Evolutionary conservation across 2,888 invertebrate genomes (phyloP).

Genomic region (Diogma glabrata): DNA sequence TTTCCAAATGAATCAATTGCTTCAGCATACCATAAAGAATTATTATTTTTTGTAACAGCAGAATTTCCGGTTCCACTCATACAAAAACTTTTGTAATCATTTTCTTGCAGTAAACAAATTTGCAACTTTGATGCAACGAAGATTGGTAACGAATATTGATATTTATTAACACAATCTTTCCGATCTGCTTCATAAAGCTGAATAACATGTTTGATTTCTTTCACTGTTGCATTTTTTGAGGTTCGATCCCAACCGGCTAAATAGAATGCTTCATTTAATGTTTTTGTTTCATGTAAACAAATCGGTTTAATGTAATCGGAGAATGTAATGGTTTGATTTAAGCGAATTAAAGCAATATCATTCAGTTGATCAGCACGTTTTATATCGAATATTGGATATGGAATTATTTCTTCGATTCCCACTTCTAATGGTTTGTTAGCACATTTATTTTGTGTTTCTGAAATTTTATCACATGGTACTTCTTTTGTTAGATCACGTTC

Average conservation of each 20-base stretch:
- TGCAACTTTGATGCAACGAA: neutral
- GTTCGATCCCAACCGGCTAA: conserved; percentile 58
- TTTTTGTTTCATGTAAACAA: conserved; percentile 40
- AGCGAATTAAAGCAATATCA: conserved; percentile 60
- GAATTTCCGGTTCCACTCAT: neutral
- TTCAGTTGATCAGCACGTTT: conserved; percentile 44
- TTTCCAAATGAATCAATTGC: conserved; percentile 5
- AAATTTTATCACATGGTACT: conserved; percentile 30
- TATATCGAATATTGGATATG: conserved; percentile 52
- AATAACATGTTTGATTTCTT: neutral
- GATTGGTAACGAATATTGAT: neutral
- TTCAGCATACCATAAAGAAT: conserved; percentile 1
- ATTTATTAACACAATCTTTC: no score
- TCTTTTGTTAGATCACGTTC: conserved; percentile 28
- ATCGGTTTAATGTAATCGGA: conserved; percentile 47
- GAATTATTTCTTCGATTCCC: conserved; percentile 47
- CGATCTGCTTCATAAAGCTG: no score
- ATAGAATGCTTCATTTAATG: conserved; percentile 32
- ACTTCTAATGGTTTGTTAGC: no score
- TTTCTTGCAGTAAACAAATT: neutral
- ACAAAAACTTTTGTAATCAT: neutral
- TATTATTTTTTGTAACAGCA: neutral
- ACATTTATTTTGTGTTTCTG: no score
- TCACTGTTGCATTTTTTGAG: neutral
- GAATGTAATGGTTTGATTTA: conserved; percentile 42